Percentiles rank a stretch among this genome's conserved stretches.
These are phyloP conservation scores for Dasypolia templi DNA, from an alignment of 2,888 invertebrate species.

Conservation along the genomic window DNA sequence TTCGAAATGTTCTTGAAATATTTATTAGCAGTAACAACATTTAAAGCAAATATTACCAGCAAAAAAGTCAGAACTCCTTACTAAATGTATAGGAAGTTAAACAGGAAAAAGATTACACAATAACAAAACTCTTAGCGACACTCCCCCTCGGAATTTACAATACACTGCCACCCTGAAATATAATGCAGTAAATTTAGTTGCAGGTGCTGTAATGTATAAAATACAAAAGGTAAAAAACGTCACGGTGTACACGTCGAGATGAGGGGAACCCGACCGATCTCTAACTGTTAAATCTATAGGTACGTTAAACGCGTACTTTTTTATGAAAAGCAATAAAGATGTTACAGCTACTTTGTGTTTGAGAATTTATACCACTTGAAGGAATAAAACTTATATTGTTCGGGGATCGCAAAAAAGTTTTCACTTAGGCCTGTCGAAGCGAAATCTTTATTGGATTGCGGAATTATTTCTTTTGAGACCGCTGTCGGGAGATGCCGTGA, in stretches of 20 bases:
- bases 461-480: constrained; percentile 85
- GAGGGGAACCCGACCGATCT: constrained; percentile 78
- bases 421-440: constrained; percentile 88
- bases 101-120: constrained; percentile 52
- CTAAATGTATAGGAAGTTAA: constrained; percentile 40
- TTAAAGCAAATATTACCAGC: constrained; percentile 38
- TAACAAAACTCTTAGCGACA: constrained; percentile 52
- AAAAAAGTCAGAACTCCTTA: constrained; percentile 17
- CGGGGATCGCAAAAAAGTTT: constrained; percentile 88
- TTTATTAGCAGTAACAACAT: constrained; percentile 42
- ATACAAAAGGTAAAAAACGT: constrained; percentile 74
- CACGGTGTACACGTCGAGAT: constrained; percentile 66
- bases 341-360: constrained; percentile 90
- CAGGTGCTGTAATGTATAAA: constrained; percentile 71
- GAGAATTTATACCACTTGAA: constrained; percentile 89
- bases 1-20: constrained; percentile 49
- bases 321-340: constrained; percentile 90
- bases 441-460: constrained; percentile 88
- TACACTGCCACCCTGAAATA: constrained; percentile 68
- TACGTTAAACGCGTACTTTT: constrained; percentile 84
- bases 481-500: constrained; percentile 72
- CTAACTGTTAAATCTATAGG: constrained; percentile 83
- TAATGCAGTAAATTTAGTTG: constrained; percentile 68
- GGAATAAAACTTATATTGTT: constrained; percentile 90
- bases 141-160: constrained; percentile 63